These are phyloP conservation scores for Polyodon spathula DNA, from an alignment of 2,113 vertebrate species.

Conservation along the genomic window DNA sequence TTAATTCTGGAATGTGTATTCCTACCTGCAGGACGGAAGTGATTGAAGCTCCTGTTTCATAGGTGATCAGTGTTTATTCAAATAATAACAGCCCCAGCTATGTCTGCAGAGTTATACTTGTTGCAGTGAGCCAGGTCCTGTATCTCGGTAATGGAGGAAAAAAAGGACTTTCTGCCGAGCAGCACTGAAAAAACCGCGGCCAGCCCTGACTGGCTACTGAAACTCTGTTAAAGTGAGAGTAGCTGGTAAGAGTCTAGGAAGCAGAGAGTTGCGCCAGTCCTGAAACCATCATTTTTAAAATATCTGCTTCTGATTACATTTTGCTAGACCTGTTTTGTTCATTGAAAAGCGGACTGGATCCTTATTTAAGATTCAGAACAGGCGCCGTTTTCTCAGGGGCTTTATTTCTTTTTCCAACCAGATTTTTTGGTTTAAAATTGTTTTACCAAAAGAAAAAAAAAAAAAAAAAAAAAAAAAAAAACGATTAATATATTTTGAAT, in stretches of 20 bases:
- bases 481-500: conserved; percentile 28
- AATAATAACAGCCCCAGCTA: conserved; percentile 3
- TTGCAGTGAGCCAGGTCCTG: background rate
- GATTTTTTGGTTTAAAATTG: conserved; percentile 18
- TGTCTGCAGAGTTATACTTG: conserved; percentile 9
- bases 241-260: conserved; percentile 10
- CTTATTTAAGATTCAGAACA: conserved; percentile 5
- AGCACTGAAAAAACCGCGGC: conserved; percentile 15
- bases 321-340: conserved; percentile 6
- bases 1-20: too few relatives aligned
- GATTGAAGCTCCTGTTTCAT: background rate
- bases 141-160: conserved; percentile 8
- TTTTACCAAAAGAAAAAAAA: conserved; percentile 11
- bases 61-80: conserved; percentile 6
- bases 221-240: conserved; percentile 19
- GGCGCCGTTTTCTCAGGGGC: background rate
- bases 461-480: background rate
- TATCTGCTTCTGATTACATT: conserved; percentile 14
- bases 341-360: background rate
- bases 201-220: conserved; percentile 23
- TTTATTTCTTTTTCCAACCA: conserved; percentile 15
- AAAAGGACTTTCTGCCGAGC: conserved; percentile 4
- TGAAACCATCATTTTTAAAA: conserved; percentile 14
- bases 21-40: too few relatives aligned
- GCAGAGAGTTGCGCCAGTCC: conserved; percentile 13